phyloP scores from a whole-genome alignment of 1,140 invertebrate genomes.

The Scylla paramamosain region DNA sequence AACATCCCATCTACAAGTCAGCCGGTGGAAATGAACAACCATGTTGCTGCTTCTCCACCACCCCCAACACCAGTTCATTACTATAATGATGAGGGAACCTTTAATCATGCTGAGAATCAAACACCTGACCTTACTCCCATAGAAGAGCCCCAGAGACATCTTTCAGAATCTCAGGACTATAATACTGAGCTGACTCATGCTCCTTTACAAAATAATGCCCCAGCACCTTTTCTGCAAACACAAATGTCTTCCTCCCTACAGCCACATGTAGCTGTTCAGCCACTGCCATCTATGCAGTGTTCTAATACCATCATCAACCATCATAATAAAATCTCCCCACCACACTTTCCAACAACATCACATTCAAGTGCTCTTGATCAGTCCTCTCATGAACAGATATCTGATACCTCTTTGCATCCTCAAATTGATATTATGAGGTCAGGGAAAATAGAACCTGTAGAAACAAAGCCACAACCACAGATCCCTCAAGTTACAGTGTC shows the following conservation, averaged over 20 bases:
- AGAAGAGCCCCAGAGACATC: not conserved
- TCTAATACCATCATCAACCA: not conserved
- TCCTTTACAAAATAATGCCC: not conserved
- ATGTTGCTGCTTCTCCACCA: not conserved
- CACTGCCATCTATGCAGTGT: not conserved
- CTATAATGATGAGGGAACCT: not conserved
- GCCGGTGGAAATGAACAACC: not conserved
- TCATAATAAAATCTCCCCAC: not conserved
- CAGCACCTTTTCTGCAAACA: not conserved
- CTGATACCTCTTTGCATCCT: constrained; percentile 4
- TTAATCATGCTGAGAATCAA: not conserved
- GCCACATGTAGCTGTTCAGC: not conserved
- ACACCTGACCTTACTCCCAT: not conserved
- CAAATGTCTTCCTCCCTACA: constrained; percentile 4
- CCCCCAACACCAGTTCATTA: not conserved
- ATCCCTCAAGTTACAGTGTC: not conserved
- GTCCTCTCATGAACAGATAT: not conserved
- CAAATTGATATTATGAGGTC: constrained; percentile 56
- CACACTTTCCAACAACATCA: not conserved
- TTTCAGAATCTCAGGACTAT: not conserved
- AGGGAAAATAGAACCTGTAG: constrained; percentile 37
- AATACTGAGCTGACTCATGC: not conserved
- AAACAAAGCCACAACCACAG: not conserved
- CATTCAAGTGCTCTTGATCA: not conserved
- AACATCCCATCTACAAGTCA: not conserved